Evolutionary conservation across 2,797 vertebrate species (phyloP), one percentile per base, ranked within the genome.

Genomic region (Mergus octosetaceus): DNA sequence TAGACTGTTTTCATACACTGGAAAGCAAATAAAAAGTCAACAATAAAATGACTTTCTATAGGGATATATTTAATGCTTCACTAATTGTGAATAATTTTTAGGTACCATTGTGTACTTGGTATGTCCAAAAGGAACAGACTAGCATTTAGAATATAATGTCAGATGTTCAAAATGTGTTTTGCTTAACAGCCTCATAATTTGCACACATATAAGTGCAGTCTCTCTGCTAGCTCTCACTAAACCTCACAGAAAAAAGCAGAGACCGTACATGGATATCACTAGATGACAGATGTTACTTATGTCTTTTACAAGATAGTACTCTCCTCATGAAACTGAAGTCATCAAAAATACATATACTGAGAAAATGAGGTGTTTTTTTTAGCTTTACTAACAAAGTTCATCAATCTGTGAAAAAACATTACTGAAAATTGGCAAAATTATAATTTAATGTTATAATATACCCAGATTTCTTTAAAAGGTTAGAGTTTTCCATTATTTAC

Each of bases 401-500:
- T 25, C 36, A 49, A 53, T 8, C 30, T 30, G 8, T 71, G 56
- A 90, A 73, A 81, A 88, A 36, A 11, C 10, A 17, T 28, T 39
- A 16, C 12, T 45, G 16, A 84, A 84, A 85, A 57, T 13, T 19
- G 22, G 9, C 17, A 84, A 68, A 82, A 74, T 61, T 16, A 9
- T 71, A 43, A 53, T 83, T 71, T 28, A 68, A 34, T 88, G 83
- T 64, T 94, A 90, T 65, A 96, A 82, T 86, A 72, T 68, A 36
- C 51, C 32, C 65, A 90, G 71, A 85, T 93, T 96, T 94, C 95
- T 96, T 96, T 94, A 96, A 84, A 96, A 97, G 57, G 64, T 60
- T 92, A 77, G 96, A 97, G 89, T 95, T 97, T 97, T 95, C 94
- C 86, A 74, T 96, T 93, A 94, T 95, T 93, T 96, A 74, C 94